Conservation (phyloP, 2,888 invertebrate species). For the Thelaira solivaga region DNA sequence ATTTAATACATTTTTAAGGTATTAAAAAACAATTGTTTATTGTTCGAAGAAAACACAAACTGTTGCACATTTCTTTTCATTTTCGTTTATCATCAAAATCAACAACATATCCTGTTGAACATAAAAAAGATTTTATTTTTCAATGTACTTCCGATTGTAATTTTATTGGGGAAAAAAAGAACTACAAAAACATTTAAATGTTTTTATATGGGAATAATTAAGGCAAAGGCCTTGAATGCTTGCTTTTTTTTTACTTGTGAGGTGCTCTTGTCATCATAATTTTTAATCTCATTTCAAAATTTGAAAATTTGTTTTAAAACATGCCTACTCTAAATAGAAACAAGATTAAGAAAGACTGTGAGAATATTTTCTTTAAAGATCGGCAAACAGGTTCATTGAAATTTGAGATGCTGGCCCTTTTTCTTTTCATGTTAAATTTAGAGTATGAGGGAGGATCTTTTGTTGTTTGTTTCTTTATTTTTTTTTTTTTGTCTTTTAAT, state of each 20-base stretch:
- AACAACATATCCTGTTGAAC: slow-evolving; percentile 29
- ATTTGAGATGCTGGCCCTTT: slow-evolving; percentile 45
- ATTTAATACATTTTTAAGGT: too few relatives aligned
- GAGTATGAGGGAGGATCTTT: slow-evolving; percentile 17
- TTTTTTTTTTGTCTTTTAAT: background rate
- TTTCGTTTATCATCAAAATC: background rate
- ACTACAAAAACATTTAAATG: slow-evolving; percentile 10
- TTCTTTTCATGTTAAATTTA: background rate
- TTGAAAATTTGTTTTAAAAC: background rate
- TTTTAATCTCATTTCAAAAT: slow-evolving; percentile 35
- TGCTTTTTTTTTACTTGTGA: slow-evolving; percentile 8
- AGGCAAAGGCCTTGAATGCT: slow-evolving; percentile 12
- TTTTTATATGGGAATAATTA: slow-evolving; percentile 41
- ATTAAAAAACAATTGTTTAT: too few relatives aligned
- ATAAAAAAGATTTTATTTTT: slow-evolving; percentile 1
- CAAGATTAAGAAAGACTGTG: slow-evolving; percentile 28
- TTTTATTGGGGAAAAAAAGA: background rate
- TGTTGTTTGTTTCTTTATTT: background rate
- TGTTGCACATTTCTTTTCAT: background rate
- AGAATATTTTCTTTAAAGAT: slow-evolving; percentile 10
- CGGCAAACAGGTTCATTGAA: slow-evolving; percentile 56
- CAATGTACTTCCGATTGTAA: slow-evolving; percentile 21
- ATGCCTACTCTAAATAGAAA: slow-evolving; percentile 29
- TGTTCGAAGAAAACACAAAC: too few relatives aligned
- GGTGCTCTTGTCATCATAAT: slow-evolving; percentile 34